Percentiles rank a stretch among this genome's conserved stretches.
Conservation (phyloP, 1,140 invertebrate species). For the Drosophila santomea region DNA sequence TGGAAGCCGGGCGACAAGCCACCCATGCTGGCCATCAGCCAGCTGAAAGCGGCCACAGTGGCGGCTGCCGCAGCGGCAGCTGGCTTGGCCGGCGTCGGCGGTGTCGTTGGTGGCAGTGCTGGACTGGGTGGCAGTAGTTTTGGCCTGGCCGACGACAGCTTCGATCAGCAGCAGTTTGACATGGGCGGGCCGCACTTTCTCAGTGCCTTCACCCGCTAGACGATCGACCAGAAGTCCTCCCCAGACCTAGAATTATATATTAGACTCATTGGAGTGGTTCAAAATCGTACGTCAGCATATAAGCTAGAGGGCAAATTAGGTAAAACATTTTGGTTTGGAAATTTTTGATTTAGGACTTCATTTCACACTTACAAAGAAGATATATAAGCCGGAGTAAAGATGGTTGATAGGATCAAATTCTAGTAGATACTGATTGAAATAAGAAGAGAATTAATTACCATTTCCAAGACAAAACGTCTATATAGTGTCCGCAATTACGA, state of each 20-base stretch:
- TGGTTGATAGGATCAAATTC: background rate
- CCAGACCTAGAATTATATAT: background rate
- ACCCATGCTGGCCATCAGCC: slow-evolving; percentile 74
- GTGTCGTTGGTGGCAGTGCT: background rate
- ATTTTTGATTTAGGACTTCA: background rate
- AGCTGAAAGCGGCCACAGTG: slow-evolving; percentile 66
- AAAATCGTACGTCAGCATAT: background rate
- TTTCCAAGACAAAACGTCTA: slow-evolving; percentile 1
- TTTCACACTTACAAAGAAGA: background rate
- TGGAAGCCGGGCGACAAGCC: slow-evolving; percentile 84
- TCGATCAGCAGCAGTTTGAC: slow-evolving; percentile 78
- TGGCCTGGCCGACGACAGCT: slow-evolving; percentile 59
- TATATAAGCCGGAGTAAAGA: too few relatives aligned
- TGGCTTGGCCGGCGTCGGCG: slow-evolving; percentile 41
- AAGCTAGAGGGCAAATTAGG: background rate
- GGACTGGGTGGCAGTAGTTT: slow-evolving; percentile 12
- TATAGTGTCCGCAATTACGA: background rate
- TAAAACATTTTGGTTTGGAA: background rate
- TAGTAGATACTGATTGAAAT: background rate
- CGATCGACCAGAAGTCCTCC: background rate
- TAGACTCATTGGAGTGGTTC: background rate
- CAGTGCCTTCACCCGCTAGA: slow-evolving; percentile 80
- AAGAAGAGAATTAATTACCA: background rate
- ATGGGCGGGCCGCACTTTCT: slow-evolving; percentile 82
- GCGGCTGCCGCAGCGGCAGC: slow-evolving; percentile 54